A percentile compares a stretch with the other conserved stretches of the same genome.
phyloP scores from a whole-genome alignment of 2,888 invertebrate genomes.

The Pilophorus perplexus region DNA sequence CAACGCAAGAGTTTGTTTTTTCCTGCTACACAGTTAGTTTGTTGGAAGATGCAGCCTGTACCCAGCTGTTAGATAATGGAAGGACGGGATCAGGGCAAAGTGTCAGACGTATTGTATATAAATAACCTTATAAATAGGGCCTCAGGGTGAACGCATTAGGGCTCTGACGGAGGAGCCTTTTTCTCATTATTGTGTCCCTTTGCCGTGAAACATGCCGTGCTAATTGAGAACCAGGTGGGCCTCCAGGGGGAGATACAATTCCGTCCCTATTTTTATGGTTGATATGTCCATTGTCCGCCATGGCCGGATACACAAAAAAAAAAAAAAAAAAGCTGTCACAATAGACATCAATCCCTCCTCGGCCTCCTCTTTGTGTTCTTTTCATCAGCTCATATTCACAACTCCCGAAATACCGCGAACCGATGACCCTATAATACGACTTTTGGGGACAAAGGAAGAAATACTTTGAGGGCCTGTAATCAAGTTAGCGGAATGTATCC shows the following conservation, averaged over 20 bases:
- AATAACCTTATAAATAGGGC: background rate
- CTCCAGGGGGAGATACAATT: background rate
- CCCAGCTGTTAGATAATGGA: background rate
- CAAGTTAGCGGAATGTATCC: too few relatives aligned
- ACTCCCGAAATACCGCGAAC: too few relatives aligned
- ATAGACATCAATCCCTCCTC: background rate
- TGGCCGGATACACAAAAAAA: background rate
- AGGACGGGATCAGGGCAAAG: background rate
- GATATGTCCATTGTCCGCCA: background rate
- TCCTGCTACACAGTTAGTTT: too few relatives aligned
- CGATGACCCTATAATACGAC: too few relatives aligned
- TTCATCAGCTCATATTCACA: too few relatives aligned
- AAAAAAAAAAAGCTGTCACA: background rate
- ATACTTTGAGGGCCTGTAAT: too few relatives aligned
- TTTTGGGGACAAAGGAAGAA: too few relatives aligned
- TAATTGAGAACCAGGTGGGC: background rate
- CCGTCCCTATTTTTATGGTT: background rate
- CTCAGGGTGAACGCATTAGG: too few relatives aligned
- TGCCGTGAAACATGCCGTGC: background rate
- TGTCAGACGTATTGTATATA: conserved; percentile 6
- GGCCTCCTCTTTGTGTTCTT: too few relatives aligned
- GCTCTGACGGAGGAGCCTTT: background rate
- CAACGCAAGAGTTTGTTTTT: background rate
- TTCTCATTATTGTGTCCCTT: background rate
- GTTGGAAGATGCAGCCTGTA: background rate